Evolutionary conservation across 2,888 invertebrate species (phyloP).

Genomic region (Diaphora mendica): DNA sequence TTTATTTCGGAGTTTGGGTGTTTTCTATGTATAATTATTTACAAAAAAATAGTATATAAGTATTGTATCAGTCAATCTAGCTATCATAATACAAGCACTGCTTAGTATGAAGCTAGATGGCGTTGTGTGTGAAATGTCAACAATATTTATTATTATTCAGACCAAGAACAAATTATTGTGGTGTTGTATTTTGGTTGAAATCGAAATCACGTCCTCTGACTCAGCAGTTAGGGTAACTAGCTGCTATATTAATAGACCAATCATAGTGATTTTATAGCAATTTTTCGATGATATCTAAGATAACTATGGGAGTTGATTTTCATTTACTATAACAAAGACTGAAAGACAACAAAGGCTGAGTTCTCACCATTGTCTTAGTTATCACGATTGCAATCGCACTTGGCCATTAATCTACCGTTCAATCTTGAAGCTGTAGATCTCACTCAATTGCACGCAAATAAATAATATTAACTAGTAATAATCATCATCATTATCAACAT

Average conservation of each 20-base stretch:
- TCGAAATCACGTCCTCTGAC: too few species aligned
- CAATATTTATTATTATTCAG: too few species aligned
- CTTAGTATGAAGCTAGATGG: too few species aligned
- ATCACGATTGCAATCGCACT: not conserved
- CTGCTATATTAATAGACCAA: not conserved
- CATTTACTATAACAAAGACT: not conserved
- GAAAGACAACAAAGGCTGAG: not conserved
- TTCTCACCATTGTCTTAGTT: not conserved
- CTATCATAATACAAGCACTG: too few species aligned
- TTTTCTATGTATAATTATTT: too few species aligned
- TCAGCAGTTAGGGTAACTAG: not conserved
- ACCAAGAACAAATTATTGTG: too few species aligned
- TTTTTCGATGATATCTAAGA: conserved; percentile 4
- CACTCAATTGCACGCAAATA: not conserved
- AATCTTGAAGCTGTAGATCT: not conserved
- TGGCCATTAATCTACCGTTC: not conserved
- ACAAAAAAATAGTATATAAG: too few species aligned
- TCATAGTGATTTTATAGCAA: not conserved
- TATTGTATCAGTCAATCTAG: too few species aligned
- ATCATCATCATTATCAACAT: too few species aligned
- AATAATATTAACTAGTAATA: not conserved
- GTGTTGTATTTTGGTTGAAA: too few species aligned
- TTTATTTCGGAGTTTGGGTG: too few species aligned
- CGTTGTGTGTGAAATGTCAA: too few species aligned
- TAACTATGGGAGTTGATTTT: not conserved